Percentiles rank a stretch among this genome's conserved stretches.
Conservation (phyloP, 2,113 vertebrate species). For the Chaetodon auriga region DNA sequence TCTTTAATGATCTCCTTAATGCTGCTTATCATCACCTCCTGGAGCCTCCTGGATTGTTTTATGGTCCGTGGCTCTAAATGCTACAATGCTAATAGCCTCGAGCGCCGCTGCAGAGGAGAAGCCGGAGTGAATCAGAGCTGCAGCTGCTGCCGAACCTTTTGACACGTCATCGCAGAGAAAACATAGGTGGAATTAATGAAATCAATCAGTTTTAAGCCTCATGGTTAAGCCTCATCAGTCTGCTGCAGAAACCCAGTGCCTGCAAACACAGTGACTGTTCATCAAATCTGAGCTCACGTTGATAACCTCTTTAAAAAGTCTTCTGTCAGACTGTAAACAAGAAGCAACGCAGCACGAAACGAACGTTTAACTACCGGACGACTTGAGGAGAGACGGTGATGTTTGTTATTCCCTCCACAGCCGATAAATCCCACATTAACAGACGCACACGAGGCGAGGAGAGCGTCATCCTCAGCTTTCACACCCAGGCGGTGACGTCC, state of each 20-base stretch:
- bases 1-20: neutral
- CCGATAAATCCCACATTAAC: no score
- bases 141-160: neutral
- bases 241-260: no score
- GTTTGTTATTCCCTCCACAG: neutral
- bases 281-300: no score
- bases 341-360: neutral
- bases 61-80: neutral
- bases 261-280: no score
- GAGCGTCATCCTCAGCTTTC: neutral
- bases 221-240: no score
- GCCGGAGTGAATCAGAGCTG: no score
- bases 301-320: neutral
- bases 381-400: neutral
- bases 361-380: slow-evolving; percentile 1
- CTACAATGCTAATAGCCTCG: neutral
- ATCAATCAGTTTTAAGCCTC: no score
- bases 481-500: no score
- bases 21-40: neutral
- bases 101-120: no score
- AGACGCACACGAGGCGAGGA: no score
- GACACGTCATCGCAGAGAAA: no score
- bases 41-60: neutral
- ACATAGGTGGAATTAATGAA: no score
- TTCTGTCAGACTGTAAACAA: neutral